phyloP scores from a whole-genome alignment of 2,113 vertebrate species.

The Baryphthengus martii region DNA sequence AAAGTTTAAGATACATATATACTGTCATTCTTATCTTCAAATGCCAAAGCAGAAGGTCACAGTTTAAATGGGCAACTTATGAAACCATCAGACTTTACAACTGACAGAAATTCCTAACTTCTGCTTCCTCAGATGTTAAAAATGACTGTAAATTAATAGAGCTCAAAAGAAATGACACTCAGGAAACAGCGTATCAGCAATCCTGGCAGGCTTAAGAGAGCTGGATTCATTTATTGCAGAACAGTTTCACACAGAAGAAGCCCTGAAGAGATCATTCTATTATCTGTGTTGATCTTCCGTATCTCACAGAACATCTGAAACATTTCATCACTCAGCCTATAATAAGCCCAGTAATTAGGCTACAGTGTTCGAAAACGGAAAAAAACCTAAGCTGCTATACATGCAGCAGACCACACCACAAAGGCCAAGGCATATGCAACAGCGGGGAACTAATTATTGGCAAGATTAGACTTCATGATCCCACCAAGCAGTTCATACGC shows the following conservation, averaged over 20 bases:
- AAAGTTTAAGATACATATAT: neutral
- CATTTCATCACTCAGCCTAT: neutral
- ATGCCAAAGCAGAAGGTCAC: neutral
- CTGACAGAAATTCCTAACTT: neutral
- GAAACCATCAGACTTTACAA: neutral
- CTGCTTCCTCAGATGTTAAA: neutral
- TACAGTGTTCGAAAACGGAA: neutral
- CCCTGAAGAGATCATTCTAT: neutral
- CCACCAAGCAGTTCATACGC: neutral
- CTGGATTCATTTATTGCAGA: neutral
- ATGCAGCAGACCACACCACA: neutral
- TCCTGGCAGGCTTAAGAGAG: neutral
- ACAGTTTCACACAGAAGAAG: neutral
- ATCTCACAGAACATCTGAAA: neutral
- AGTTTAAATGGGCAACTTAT: neutral
- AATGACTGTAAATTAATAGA: neutral
- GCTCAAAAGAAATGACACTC: neutral
- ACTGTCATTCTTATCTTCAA: neutral
- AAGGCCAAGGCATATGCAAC: neutral
- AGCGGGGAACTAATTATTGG: neutral
- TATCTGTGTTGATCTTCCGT: neutral
- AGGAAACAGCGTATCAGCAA: neutral
- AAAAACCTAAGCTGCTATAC: neutral
- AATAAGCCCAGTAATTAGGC: conserved; percentile 12
- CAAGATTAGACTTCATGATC: neutral